Evolutionary conservation across 2,797 vertebrate species (phyloP).

Genomic region (Ibycter americanus): DNA sequence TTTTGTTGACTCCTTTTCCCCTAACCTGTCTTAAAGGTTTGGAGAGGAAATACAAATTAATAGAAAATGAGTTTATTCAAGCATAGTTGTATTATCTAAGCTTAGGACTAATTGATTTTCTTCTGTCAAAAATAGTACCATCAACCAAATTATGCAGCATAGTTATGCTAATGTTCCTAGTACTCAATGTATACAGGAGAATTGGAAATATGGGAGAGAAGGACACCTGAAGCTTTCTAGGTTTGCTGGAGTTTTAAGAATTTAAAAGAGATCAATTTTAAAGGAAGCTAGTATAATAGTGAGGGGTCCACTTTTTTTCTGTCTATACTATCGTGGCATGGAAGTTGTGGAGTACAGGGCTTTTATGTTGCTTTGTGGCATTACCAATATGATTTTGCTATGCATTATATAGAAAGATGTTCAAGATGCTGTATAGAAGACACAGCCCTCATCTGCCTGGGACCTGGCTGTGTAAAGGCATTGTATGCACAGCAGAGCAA

Average conservation of each 20-base stretch:
- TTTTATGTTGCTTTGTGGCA: background rate
- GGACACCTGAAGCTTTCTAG: background rate
- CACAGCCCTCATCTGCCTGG: fast-evolving
- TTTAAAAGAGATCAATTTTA: background rate
- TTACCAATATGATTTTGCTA: background rate
- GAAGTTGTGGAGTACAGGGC: background rate
- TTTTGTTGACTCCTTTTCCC: background rate
- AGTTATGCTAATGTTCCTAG: background rate
- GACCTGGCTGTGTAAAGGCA: background rate
- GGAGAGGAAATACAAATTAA: background rate
- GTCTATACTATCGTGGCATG: fast-evolving
- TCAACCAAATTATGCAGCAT: background rate
- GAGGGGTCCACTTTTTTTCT: background rate
- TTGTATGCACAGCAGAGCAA: background rate
- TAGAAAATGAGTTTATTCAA: background rate
- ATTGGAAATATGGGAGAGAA: background rate
- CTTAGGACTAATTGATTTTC: background rate
- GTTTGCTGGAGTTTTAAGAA: background rate
- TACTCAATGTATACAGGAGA: background rate
- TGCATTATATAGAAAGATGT: fast-evolving
- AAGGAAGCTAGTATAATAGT: background rate
- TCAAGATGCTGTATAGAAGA: background rate
- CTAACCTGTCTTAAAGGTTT: background rate
- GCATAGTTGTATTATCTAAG: background rate
- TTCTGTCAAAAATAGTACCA: background rate